These are phyloP conservation scores for Adelosebastes latens DNA, from an alignment of 2,797 vertebrate genomes.

Conservation along the genomic window DNA sequence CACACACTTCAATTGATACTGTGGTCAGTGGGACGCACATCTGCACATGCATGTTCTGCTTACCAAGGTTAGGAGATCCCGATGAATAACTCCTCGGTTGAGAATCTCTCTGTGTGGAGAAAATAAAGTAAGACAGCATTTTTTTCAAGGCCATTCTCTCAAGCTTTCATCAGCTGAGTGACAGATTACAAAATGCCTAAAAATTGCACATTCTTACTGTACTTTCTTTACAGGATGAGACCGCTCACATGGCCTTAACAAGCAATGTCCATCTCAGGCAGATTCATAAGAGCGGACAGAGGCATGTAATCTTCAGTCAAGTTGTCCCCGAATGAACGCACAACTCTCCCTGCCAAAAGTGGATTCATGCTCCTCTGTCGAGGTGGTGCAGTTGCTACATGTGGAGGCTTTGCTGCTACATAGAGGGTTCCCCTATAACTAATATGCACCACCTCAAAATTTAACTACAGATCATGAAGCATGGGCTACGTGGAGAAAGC, in stretches of 20 bases:
- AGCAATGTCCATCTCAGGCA: neutral
- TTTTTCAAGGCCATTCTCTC: neutral
- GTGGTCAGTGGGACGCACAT: neutral
- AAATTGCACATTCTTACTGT: neutral
- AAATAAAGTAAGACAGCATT: neutral
- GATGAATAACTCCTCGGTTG: conserved; percentile 31
- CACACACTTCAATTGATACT: neutral
- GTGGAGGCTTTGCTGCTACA: neutral
- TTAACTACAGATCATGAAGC: neutral
- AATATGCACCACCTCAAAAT: neutral
- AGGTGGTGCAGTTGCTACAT: neutral
- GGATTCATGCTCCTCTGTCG: neutral
- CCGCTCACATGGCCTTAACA: neutral
- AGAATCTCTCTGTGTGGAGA: conserved; percentile 69
- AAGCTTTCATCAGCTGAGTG: neutral
- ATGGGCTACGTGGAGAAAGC: neutral
- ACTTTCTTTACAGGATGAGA: neutral
- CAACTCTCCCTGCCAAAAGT: neutral
- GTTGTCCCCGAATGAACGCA: neutral
- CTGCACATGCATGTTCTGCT: conserved; percentile 24
- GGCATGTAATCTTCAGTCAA: neutral
- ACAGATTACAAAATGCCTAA: conserved; percentile 12
- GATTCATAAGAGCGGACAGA: neutral
- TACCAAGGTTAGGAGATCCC: conserved; percentile 62
- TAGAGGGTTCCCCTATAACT: neutral